These are phyloP conservation scores for fruit fly (Drosophila melanogaster) DNA, from an alignment of 1,140 invertebrate genomes.

Conservation along the genomic window DNA sequence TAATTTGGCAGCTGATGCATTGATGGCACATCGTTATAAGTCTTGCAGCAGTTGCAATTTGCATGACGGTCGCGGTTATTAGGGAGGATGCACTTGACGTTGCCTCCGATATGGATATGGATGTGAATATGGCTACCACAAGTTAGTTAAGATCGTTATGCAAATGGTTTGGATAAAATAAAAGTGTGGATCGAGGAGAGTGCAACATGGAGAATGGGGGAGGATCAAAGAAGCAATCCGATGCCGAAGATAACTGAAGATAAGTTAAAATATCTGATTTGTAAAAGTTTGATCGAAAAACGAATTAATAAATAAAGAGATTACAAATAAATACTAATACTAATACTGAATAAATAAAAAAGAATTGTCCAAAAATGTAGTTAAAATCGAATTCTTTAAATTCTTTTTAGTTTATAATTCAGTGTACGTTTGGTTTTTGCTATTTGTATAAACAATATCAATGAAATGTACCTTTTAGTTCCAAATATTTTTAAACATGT, in stretches of 20 bases:
- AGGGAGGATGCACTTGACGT: slow-evolving; percentile 40
- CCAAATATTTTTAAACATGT: background rate
- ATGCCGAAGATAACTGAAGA: background rate
- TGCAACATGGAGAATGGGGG: background rate
- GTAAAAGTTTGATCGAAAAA: background rate
- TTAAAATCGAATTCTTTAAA: too few species aligned
- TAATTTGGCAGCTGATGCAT: slow-evolving; percentile 73
- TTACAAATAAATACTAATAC: background rate
- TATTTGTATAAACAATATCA: too few species aligned
- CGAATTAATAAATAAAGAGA: background rate
- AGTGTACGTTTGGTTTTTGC: too few species aligned
- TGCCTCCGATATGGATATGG: slow-evolving; percentile 3
- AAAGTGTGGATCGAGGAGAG: background rate
- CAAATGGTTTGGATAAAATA: slow-evolving; percentile 15
- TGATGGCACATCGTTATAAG: slow-evolving; percentile 39
- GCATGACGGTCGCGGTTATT: slow-evolving; percentile 50
- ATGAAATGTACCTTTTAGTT: too few species aligned
- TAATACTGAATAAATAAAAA: background rate
- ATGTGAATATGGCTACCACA: too few species aligned
- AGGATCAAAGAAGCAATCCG: background rate
- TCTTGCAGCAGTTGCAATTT: slow-evolving; percentile 34
- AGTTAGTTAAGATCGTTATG: slow-evolving; percentile 34
- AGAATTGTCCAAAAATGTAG: too few species aligned
- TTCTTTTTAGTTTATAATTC: too few species aligned
- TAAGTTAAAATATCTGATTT: background rate